Percentiles rank a stretch among this genome's conserved stretches.
Conservation (phyloP, 2,797 vertebrate genomes). For the Podarcis lilfordi region DNA sequence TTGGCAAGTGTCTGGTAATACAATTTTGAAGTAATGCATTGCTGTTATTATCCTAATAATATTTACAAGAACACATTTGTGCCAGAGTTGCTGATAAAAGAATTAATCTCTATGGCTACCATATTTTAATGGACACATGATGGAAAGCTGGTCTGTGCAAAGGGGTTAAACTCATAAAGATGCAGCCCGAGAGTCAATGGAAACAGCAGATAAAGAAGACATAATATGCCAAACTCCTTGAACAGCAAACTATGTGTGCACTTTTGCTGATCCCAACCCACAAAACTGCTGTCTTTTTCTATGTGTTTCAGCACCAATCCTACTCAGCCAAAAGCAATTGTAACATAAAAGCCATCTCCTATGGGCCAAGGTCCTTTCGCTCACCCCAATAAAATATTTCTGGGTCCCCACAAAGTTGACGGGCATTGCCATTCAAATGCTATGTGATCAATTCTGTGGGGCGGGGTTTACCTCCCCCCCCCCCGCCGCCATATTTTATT, state of each 20-base stretch:
- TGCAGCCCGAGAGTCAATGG: neutral
- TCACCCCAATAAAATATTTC: no score
- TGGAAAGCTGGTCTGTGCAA: neutral
- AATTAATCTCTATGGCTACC: constrained; percentile 36
- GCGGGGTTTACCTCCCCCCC: no score
- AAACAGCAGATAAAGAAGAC: neutral
- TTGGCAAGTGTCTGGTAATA: constrained; percentile 20
- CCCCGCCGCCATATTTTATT: no score
- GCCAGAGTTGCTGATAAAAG: constrained; percentile 31
- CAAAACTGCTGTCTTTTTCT: neutral
- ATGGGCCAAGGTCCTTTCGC: no score
- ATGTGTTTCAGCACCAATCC: neutral
- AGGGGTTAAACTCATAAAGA: neutral
- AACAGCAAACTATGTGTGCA: neutral
- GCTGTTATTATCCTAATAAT: constrained; percentile 29
- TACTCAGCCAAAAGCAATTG: neutral
- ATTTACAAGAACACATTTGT: constrained; percentile 46
- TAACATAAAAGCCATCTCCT: no score
- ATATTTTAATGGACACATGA: constrained; percentile 21
- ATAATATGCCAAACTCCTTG: neutral
- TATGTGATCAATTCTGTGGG: no score
- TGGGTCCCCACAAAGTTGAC: no score
- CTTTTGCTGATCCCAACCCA: neutral
- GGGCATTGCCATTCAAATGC: no score
- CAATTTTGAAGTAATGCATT: constrained; percentile 23